Evolutionary conservation across 1,140 invertebrate species (phyloP).

Genomic region (Pogonomyrmex barbatus): DNA sequence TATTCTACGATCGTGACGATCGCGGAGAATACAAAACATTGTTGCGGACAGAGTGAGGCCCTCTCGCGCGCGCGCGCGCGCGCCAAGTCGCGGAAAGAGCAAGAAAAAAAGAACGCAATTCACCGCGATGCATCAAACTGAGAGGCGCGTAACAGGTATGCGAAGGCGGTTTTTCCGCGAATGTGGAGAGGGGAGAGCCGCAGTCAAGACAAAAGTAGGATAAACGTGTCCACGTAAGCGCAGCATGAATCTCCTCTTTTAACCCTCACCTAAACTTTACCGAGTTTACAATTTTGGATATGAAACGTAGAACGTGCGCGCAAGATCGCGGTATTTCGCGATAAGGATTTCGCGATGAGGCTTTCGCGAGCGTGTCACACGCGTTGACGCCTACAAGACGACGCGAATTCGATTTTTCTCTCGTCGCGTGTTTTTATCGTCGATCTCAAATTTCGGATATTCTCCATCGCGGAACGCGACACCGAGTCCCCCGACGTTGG

Average conservation of each 20-base stretch:
- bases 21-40: too few species aligned
- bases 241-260: slow-evolving; percentile 65
- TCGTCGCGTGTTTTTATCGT: background rate
- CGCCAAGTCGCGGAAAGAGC: background rate
- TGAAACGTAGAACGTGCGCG: background rate
- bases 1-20: background rate
- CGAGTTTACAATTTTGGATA: background rate
- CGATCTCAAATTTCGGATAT: background rate
- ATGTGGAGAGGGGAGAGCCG: slow-evolving; percentile 45
- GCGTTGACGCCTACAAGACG: slow-evolving; percentile 13
- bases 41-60: background rate
- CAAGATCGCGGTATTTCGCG: background rate
- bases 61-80: background rate
- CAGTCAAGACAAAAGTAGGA: slow-evolving; percentile 74
- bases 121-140: slow-evolving; percentile 57
- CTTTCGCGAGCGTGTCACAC: background rate
- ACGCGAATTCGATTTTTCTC: background rate
- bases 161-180: slow-evolving; percentile 70
- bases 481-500: too few species aligned
- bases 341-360: background rate
- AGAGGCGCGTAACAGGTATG: slow-evolving; percentile 71
- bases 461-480: background rate
- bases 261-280: background rate
- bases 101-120: slow-evolving; percentile 24
- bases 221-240: slow-evolving; percentile 70